These are phyloP conservation scores for Acanthurus lineatus DNA, from an alignment of 2,797 vertebrate species.

Conservation along the genomic window DNA sequence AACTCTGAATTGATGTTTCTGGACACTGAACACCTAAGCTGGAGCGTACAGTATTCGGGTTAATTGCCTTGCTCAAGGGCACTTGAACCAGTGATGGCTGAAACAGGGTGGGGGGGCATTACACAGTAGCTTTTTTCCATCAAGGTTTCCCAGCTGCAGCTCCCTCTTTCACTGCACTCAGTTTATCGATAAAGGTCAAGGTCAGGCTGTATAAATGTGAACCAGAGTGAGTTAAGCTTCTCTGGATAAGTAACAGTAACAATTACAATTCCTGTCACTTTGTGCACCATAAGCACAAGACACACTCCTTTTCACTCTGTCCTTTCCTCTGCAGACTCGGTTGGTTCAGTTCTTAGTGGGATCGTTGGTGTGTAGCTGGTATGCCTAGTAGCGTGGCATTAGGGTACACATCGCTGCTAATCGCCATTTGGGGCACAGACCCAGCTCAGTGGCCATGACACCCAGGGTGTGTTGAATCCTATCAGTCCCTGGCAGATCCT, in stretches of 20 bases:
- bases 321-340: slow-evolving; percentile 23
- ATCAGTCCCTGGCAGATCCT: slow-evolving; percentile 66
- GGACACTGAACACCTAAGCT: slow-evolving; percentile 45
- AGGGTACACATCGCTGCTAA: slow-evolving; percentile 66
- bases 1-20: slow-evolving; percentile 38
- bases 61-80: slow-evolving; percentile 63
- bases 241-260: slow-evolving; percentile 25
- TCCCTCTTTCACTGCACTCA: slow-evolving; percentile 27
- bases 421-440: slow-evolving; percentile 69
- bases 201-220: slow-evolving; percentile 41
- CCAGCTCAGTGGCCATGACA: slow-evolving; percentile 71
- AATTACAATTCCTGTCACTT: slow-evolving; percentile 10
- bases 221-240: slow-evolving; percentile 35
- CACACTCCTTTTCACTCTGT: slow-evolving; percentile 5
- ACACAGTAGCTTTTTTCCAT: slow-evolving; percentile 14
- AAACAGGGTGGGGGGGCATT: slow-evolving; percentile 17
- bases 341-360: slow-evolving; percentile 38
- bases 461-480: slow-evolving; percentile 74
- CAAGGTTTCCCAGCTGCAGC: slow-evolving; percentile 12
- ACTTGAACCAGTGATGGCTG: slow-evolving; percentile 37
- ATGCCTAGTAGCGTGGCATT: slow-evolving; percentile 23
- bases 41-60: slow-evolving; percentile 42
- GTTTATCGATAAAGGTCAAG: slow-evolving; percentile 57
- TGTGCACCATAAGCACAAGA: slow-evolving; percentile 14
- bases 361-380: slow-evolving; percentile 43